These are phyloP conservation scores for Platichthys flesus DNA, from an alignment of 2,113 vertebrate species.

Conservation along the genomic window DNA sequence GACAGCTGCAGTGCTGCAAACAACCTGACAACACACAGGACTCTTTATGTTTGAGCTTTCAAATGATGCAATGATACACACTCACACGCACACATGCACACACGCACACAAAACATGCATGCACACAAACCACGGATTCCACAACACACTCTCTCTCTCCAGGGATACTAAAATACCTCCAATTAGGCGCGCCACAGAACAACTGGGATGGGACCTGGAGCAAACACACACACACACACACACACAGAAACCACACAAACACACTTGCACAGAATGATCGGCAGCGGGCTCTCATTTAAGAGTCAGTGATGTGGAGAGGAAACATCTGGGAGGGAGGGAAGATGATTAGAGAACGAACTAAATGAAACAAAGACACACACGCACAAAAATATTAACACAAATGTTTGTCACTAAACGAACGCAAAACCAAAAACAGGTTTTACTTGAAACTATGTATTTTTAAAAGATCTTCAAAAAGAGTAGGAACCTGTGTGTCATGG, in stretches of 20 bases:
- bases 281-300: no score
- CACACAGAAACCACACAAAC: no score
- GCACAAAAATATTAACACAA: slow-evolving; percentile 36
- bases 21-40: slow-evolving; percentile 20
- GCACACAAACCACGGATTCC: no score
- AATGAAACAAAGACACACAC: neutral
- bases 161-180: no score
- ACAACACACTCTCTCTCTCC: neutral
- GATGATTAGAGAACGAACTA: no score
- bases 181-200: no score
- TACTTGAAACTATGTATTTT: neutral
- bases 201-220: no score
- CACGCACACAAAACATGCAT: neutral
- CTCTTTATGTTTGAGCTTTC: slow-evolving; percentile 40
- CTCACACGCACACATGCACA: neutral
- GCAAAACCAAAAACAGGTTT: neutral
- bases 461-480: slow-evolving; percentile 16
- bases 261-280: no score
- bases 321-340: no score
- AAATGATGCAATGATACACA: slow-evolving; percentile 26
- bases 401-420: slow-evolving; percentile 9
- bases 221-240: no score
- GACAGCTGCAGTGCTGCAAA: slow-evolving; percentile 32
- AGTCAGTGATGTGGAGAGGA: no score
- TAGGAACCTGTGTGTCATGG: slow-evolving; percentile 3